phyloP scores from a whole-genome alignment of 2,113 vertebrate genomes.

The Sus scrofa region DNA sequence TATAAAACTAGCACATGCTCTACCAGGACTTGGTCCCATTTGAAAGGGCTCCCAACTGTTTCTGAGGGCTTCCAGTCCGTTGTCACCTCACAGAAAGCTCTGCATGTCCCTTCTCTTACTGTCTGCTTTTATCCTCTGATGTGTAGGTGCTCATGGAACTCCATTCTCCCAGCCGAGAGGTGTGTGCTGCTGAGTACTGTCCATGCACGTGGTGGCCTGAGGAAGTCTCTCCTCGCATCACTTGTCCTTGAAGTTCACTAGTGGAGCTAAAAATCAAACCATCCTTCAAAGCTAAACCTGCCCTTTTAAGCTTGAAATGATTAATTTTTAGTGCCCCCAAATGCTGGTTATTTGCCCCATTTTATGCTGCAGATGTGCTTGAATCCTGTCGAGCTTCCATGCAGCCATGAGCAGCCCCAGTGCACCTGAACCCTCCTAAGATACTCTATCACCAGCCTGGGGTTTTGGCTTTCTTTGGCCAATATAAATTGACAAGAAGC shows the following conservation, averaged over 20 bases:
- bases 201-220: fast-evolving
- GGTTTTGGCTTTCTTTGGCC: no score
- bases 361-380: background rate
- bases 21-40: background rate
- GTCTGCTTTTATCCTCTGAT: background rate
- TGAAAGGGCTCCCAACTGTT: background rate
- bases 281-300: fast-evolving
- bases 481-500: no score
- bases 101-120: no score
- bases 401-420: background rate
- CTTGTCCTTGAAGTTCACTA: background rate
- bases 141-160: background rate
- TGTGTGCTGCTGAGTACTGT: background rate
- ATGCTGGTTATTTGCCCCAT: background rate
- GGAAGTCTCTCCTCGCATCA: background rate
- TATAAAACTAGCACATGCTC: background rate
- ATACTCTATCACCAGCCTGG: no score
- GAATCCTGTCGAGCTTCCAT: background rate
- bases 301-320: background rate
- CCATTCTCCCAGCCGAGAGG: fast-evolving
- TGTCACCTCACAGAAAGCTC: background rate
- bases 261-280: background rate
- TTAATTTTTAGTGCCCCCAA: background rate
- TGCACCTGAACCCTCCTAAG: fast-evolving
- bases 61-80: background rate